Evolutionary conservation across 1,140 invertebrate genomes (phyloP).

Genomic region (Phthorimaea operculella): DNA sequence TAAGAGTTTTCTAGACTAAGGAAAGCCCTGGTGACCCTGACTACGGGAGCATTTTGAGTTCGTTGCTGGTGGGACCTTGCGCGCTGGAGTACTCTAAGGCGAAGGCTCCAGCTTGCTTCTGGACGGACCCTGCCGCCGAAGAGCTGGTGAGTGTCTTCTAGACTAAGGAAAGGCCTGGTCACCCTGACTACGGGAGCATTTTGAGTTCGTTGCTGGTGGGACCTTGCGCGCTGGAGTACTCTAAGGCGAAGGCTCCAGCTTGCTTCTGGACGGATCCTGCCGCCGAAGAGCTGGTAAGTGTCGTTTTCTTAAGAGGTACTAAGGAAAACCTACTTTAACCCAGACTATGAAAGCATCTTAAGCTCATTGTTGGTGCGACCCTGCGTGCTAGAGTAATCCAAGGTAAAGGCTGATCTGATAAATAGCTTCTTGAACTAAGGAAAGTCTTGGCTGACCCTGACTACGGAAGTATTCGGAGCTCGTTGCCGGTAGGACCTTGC

Average conservation of each 20-base stretch:
- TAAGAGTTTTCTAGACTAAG: slow-evolving; percentile 41
- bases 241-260: too few relatives aligned
- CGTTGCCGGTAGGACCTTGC: slow-evolving; percentile 92
- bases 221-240: too few relatives aligned
- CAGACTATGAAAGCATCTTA: slow-evolving; percentile 89
- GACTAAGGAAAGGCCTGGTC: too few relatives aligned
- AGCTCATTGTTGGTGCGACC: slow-evolving; percentile 93
- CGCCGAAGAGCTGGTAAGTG: too few relatives aligned
- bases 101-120: slow-evolving; percentile 89
- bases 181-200: too few relatives aligned
- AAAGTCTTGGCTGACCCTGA: slow-evolving; percentile 90
- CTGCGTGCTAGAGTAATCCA: slow-evolving; percentile 91
- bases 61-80: slow-evolving; percentile 94
- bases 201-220: too few relatives aligned
- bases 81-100: slow-evolving; percentile 91
- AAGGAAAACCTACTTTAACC: too few relatives aligned
- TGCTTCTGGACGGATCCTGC: too few relatives aligned
- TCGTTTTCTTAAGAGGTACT: too few relatives aligned
- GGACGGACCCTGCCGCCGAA: slow-evolving; percentile 92
- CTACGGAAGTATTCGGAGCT: slow-evolving; percentile 91
- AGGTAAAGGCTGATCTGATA: slow-evolving; percentile 90
- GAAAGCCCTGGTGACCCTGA: slow-evolving; percentile 71
- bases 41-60: slow-evolving; percentile 92
- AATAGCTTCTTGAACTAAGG: too few relatives aligned
- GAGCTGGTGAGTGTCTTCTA: too few relatives aligned